Base-by-base conservation (phyloP, 2,888 invertebrate species). In the Diarsia rubi region DNA sequence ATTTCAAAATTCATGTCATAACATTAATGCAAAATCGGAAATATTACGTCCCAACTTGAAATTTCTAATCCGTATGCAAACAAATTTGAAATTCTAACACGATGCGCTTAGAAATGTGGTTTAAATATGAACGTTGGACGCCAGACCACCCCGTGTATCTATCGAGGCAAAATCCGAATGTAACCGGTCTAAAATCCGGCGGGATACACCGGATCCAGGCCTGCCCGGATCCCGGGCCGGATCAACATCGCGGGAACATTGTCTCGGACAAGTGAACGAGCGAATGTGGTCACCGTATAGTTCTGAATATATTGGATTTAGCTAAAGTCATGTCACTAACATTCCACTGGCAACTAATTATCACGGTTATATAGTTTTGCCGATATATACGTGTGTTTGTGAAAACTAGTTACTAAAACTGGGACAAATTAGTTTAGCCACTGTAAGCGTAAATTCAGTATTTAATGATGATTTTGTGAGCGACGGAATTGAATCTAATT, bases 111-210 rank as follows among this genome's bases (percentile, higher is more conserved):
- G 88, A 86, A 85, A 89, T 89, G 87, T 85, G 86, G 88, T 86
- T 19, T 81, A 82, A 86, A 84, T 86, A 81, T 88, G 82, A 82
- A 69, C 37, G 37, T 37, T 87, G 89, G 86, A 83, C 88, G 85
- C 81, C 87, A 88, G 88, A 74, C 84, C 86, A 77, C 83, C 86
- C 83, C 81, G 84, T 86, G 86, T 90, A 91, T 92, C 92, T 93
- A 89, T 89, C 91, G 88, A 88, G 87, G 91, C 91, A 86, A 91
- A 88, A 90, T 93, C 91, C 90, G 91, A 88, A 85, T 82, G 85
- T 83, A 90, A 88, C 90, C 91, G 88, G 90, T 81, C 84, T 86
- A 84, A 88, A 88, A 90, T 88, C 91, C 90, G 86, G 78, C 85
- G 69, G 88, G 86, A 89, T 89, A 91, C 91, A 87, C 88, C 79